Evolutionary conservation across 2,797 vertebrate genomes (phyloP), one percentile per base, ranked within the genome.

Genomic region (Emydoidea blandingii): DNA sequence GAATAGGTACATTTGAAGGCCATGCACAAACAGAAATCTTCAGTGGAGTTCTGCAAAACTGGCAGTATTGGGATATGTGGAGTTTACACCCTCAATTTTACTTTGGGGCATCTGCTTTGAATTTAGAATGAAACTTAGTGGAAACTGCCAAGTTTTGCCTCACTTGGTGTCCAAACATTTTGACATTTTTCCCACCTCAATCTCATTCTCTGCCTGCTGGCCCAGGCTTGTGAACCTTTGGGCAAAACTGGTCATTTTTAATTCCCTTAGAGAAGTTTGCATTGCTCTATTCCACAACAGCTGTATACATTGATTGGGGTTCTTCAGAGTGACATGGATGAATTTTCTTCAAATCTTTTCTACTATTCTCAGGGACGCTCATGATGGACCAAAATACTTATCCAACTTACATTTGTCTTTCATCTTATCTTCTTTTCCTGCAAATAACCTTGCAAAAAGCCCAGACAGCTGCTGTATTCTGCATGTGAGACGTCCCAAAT

Each of bases 131-230:
- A 16, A 5, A 4, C 0, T 57, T 83, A 81, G 6, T 65, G 59
- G 76, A 34, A 41, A 72, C 34, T 59, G 85, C 95, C 83, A 56
- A 29, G 31, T 50, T 85, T 31, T 89, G 81, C 72, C 82, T 88
- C 11, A 0, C 10, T 57, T 49, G 83, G 88, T 94, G 92, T 14
- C 90, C 96, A 94, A 76, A 78, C 85, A 94, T 92, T 93, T 95
- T 88, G 81, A 54, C 74, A 34, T 87, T 80, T 91, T 96, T 96
- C 95, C 92, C 96, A 95, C 91, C 88, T 95, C 95, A 89, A 93
- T 86, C 56, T 86, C 72, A 11, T 31, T 80, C 78, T 29, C 82
- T 95, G 83, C 89, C 89, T 54, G 2, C 25, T 81, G 90, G 88
- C 87, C 72, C 90, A 91, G 91, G 91, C 92, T 83, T 86, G 91